Conservation (phyloP, 2,113 vertebrate genomes). For the Perccottus glenii region DNA sequence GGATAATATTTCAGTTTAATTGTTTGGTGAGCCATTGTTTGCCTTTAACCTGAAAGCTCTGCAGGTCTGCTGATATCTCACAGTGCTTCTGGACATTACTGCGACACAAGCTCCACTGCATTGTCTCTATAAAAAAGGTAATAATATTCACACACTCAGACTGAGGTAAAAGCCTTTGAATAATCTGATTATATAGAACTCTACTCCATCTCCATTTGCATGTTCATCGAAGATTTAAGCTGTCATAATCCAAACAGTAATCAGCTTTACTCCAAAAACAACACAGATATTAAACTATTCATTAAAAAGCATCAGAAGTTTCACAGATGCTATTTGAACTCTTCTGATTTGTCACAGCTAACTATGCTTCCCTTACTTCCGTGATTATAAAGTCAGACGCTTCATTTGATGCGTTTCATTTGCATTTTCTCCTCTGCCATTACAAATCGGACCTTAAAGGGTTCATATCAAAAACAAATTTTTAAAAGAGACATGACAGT, state of each 20-base stretch:
- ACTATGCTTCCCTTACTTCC: slow-evolving; percentile 1
- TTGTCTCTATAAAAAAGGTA: not conserved
- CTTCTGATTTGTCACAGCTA: slow-evolving; percentile 5
- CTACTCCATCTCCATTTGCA: not conserved
- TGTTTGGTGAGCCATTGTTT: not conserved
- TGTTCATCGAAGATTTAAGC: not conserved
- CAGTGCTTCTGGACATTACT: slow-evolving; percentile 1
- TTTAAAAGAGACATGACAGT: slow-evolving; percentile 15
- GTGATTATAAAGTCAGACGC: slow-evolving; percentile 15
- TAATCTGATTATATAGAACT: not conserved
- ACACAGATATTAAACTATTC: not conserved
- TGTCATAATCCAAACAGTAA: not conserved
- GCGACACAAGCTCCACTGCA: slow-evolving; percentile 1
- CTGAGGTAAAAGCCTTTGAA: not conserved
- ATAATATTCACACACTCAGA: not conserved
- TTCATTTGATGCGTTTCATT: slow-evolving; percentile 7
- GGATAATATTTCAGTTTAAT: not conserved
- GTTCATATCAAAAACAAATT: slow-evolving; percentile 23
- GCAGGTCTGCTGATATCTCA: not conserved
- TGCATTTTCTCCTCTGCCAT: slow-evolving; percentile 28
- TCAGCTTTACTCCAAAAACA: slow-evolving; percentile 2
- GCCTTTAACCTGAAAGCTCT: not conserved
- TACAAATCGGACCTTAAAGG: slow-evolving; percentile 28
- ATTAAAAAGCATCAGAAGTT: slow-evolving; percentile 3
- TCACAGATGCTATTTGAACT: slow-evolving; percentile 8